Evolutionary conservation across 2,888 invertebrate species (phyloP), one percentile per base, ranked within the genome.

Genomic region (Lumbricus terrestris): DNA sequence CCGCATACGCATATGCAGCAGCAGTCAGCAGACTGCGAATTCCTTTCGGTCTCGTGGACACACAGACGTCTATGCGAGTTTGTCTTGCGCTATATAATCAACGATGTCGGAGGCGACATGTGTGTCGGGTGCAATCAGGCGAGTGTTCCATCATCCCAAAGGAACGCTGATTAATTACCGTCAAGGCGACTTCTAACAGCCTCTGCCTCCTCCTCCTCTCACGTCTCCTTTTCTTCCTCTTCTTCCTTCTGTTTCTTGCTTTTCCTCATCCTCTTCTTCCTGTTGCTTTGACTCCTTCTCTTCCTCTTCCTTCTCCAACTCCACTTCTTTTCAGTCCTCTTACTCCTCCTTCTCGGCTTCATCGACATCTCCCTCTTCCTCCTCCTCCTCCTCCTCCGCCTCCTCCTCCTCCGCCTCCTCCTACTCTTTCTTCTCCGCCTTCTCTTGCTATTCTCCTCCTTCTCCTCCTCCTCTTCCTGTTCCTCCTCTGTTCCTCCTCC

Each of bases 71-170:
- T 29, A 8, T 6, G n/a, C 2, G 69, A 69, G 69, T 69, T 69
- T 69, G 69, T 69, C 69, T 69, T 29, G 2, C n/a, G 69, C n/a
- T 69, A 8, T n/a, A 69, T 69, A 69, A 69, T 69, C n/a, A 69
- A 69, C 8, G 69, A n/a, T 69, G 69, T 69, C 69, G n/a, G 29
- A 69, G 69, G 29, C 69, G 69, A 69, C 69, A 69, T 69, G 69
- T 69, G n/a, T 69, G n/a, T 69, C 69, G 69, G n/a, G 69, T 69
- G 69, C 69, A 69, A 69, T 69, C 69, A 69, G 69, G n/a, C 69
- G 69, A 69, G n/a, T 69, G 6, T n/a, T 69, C 69, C 69, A 69
- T 69, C 69, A 69, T 69, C n/a, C 69, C 69, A 69, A 29, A n/a
- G n/a, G 29, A 69, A 3, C n/a, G 29, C 69, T 69, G 69, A 29